These are phyloP conservation scores for Nannobrachium achirus DNA, from an alignment of 2,113 vertebrate species.

Conservation along the genomic window DNA sequence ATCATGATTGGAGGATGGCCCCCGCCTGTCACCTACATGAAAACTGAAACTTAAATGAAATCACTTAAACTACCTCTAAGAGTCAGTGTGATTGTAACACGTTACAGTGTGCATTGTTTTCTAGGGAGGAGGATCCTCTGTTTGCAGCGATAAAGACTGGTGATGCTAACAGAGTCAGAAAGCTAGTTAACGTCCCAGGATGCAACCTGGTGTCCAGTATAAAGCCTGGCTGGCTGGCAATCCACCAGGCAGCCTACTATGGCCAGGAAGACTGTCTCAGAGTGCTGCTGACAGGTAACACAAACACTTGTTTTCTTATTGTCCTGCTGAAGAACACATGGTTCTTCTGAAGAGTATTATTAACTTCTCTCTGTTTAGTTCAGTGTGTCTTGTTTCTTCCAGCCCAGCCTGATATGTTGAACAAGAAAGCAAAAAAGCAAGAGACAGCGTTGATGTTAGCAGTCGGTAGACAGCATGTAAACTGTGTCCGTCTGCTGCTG, in stretches of 20 bases:
- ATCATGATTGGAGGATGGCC: too few species aligned
- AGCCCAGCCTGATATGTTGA: conserved; percentile 85
- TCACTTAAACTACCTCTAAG: too few species aligned
- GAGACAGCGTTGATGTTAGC: conserved; percentile 88
- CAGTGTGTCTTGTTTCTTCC: conserved; percentile 12
- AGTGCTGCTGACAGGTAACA: conserved; percentile 84
- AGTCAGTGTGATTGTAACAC: not conserved
- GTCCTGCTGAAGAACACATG: not conserved
- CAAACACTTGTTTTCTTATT: not conserved
- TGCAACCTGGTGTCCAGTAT: conserved; percentile 83
- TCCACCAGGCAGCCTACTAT: conserved; percentile 89
- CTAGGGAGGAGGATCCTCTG: conserved; percentile 72
- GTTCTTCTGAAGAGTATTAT: too few species aligned
- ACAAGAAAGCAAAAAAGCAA: conserved; percentile 84
- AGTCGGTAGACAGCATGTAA: conserved; percentile 70
- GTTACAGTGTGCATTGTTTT: not conserved
- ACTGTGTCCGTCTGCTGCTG: conserved; percentile 82
- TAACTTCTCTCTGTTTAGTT: too few species aligned
- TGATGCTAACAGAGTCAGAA: conserved; percentile 72
- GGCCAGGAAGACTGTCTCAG: conserved; percentile 85
- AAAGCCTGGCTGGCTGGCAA: conserved; percentile 88
- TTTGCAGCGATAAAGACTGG: conserved; percentile 65
- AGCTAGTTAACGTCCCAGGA: conserved; percentile 72
- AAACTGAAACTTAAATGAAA: too few species aligned
- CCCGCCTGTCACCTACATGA: too few species aligned